Base-by-base conservation (phyloP, 2,113 vertebrate genomes). In the Tachysurus fulvidraco region DNA sequence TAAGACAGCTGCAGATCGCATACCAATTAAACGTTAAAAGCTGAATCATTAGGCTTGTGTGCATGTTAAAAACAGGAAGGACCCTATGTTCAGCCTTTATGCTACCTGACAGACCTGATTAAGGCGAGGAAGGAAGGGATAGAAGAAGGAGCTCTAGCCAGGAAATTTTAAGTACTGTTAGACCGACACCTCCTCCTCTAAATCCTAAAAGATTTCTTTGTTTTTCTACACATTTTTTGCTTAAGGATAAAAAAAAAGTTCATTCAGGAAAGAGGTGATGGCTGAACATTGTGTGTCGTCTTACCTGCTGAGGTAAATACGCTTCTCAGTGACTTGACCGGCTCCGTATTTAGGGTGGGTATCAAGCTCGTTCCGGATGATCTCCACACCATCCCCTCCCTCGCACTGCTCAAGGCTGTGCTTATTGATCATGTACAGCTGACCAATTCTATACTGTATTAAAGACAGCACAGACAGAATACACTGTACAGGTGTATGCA, bases 381-480 rank as follows among this genome's bases (percentile, higher is more conserved):
- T 97, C 92, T 97, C 96, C 88, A 98, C 96, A 0, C 97, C 97
- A 87, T 98, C 97, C 0, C 97, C 97, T 46, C 95, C 95, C 28
- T 94, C 95, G 0, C 96, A 98, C 95, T 98, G 96, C 93, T 97
- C 96, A 80, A 95, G 96, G 89, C 96, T 96, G 94, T 98, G 97
- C 91, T 97, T 98, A 89, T 95, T 98, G 96, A 98, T 98, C 94
- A 97, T 98, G 91, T 98, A 98, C 86, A 98, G 95, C 94, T 98
- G 97, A 28, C 97, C 97, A 7, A 98, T 96, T 74, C 93, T 95
- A 89, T 98, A 97, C 95, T 95, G 92, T 57, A 30, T 69, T 36
- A 77, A 41, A 78, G 41, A 81, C 36, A 36, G 2, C 36, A 36
- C 36, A 36, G 3, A 77, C n/a, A 41, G 28, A 69, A 80, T 2